A percentile compares a stretch with the other conserved stretches of the same genome.
These are phyloP conservation scores for Grus americana DNA, from an alignment of 2,113 vertebrate genomes.

Conservation along the genomic window DNA sequence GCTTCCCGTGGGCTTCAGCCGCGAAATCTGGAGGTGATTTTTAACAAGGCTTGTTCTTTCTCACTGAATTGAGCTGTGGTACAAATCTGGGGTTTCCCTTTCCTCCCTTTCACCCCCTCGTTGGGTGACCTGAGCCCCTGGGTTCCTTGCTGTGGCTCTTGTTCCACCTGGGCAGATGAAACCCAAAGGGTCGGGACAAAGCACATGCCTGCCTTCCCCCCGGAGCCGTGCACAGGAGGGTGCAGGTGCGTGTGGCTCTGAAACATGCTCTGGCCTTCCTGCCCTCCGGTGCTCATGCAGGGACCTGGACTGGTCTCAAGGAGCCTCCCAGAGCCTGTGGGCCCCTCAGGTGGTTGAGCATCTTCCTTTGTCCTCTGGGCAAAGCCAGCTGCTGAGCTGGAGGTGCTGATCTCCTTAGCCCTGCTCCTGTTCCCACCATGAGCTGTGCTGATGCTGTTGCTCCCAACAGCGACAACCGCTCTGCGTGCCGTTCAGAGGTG, in stretches of 20 bases:
- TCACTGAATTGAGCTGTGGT: background rate
- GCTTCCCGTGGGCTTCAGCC: too few species aligned
- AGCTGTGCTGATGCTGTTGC: background rate
- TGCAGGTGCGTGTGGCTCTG: background rate
- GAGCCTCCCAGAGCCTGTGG: background rate
- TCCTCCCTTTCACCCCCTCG: fast-evolving
- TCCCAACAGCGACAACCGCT: background rate
- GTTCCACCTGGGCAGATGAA: background rate
- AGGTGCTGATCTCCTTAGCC: background rate
- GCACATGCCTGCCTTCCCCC: too few species aligned
- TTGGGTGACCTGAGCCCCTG: background rate
- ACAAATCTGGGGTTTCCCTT: background rate
- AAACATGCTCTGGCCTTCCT: background rate
- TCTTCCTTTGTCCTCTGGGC: too few species aligned
- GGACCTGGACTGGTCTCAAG: too few species aligned
- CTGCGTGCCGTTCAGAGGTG: too few species aligned
- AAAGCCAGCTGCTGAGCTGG: background rate
- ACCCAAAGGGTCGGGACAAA: background rate
- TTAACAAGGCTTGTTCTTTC: background rate
- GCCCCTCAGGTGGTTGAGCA: fast-evolving
- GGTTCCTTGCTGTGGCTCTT: fast-evolving
- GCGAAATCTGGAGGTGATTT: background rate
- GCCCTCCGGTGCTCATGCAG: fast-evolving
- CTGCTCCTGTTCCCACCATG: too few species aligned
- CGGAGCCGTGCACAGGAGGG: background rate